Conservation (phyloP, 2,797 vertebrate species). For the Sciaenops ocellatus region DNA sequence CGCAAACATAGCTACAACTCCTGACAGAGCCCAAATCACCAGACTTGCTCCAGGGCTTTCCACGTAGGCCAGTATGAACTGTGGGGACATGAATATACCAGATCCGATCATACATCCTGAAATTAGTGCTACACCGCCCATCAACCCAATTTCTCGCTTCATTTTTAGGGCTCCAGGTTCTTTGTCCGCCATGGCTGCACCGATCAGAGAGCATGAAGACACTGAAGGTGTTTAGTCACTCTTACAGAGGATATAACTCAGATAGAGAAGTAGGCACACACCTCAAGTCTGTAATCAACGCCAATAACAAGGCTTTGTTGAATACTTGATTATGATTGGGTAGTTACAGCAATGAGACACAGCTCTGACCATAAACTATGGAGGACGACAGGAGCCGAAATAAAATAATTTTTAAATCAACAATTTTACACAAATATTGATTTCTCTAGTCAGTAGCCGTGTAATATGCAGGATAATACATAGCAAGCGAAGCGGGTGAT, state of each 20-base stretch:
- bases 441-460: too few species aligned
- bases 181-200: constrained; percentile 50
- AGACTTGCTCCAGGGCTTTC: constrained; percentile 90
- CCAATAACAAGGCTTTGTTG: not conserved
- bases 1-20: constrained; percentile 82
- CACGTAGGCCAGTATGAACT: constrained; percentile 83
- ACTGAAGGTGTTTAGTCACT: not conserved
- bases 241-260: not conserved
- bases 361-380: too few species aligned
- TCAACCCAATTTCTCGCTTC: constrained; percentile 84
- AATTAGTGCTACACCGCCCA: constrained; percentile 84
- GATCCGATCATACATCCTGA: constrained; percentile 90
- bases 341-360: too few species aligned
- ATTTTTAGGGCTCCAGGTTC: constrained; percentile 72
- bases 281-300: too few species aligned
- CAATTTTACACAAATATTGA: too few species aligned
- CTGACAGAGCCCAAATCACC: constrained; percentile 86
- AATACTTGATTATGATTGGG: too few species aligned
- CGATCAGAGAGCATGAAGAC: not conserved
- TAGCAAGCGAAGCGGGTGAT: too few species aligned
- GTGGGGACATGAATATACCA: constrained; percentile 91
- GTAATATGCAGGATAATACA: too few species aligned
- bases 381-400: too few species aligned
- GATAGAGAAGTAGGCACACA: not conserved
- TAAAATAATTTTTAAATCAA: too few species aligned